Conservation (phyloP, 2,113 vertebrate species). For the Cyanoliseus patagonus region DNA sequence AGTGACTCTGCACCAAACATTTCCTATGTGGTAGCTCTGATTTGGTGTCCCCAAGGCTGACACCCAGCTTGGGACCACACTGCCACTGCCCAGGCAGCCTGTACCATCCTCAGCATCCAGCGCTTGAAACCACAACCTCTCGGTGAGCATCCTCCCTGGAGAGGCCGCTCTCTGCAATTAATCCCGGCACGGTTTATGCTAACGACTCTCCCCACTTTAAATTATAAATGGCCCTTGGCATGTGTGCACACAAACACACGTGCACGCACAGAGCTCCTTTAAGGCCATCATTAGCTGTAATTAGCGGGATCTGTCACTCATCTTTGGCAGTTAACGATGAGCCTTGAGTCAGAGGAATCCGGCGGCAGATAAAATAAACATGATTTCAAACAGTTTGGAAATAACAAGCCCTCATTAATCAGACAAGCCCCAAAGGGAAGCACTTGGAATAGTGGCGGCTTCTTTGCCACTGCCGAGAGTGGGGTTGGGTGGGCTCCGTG, state of each 20-base stretch:
- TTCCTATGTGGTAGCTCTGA: neutral
- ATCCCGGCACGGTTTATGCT: slow-evolving; percentile 38
- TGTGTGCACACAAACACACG: slow-evolving; percentile 57
- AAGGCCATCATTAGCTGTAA: slow-evolving; percentile 73
- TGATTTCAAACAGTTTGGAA: slow-evolving; percentile 67
- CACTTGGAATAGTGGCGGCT: neutral
- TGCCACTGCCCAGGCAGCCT: neutral
- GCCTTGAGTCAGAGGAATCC: slow-evolving; percentile 67
- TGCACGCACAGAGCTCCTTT: slow-evolving; percentile 40
- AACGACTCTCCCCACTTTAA: slow-evolving; percentile 59
- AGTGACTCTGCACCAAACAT: rapidly evolving
- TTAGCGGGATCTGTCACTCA: slow-evolving; percentile 70
- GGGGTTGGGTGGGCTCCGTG: neutral
- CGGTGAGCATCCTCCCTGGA: neutral
- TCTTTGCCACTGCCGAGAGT: neutral
- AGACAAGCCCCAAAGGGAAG: slow-evolving; percentile 56
- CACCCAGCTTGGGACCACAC: neutral
- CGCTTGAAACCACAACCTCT: neutral
- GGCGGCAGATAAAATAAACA: slow-evolving; percentile 63
- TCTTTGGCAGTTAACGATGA: slow-evolving; percentile 62
- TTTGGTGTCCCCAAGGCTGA: neutral
- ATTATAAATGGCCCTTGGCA: slow-evolving; percentile 70
- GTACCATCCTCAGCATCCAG: neutral
- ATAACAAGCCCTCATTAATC: slow-evolving; percentile 65
- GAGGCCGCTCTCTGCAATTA: slow-evolving; percentile 32